Evolutionary conservation across 2,113 vertebrate species (phyloP).

Genomic region (Triplophysa dalaica): DNA sequence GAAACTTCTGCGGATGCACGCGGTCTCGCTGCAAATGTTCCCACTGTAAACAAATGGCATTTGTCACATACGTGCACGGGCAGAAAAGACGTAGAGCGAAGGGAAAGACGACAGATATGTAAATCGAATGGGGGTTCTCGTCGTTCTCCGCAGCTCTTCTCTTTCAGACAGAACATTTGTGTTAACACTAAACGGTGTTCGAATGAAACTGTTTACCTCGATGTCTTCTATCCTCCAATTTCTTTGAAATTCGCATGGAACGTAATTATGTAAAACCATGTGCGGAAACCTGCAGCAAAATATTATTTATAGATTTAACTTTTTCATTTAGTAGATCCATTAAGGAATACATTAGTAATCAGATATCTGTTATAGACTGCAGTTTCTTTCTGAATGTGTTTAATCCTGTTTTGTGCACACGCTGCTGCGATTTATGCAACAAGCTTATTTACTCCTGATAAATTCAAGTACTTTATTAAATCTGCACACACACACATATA

Average conservation of each 20-base stretch:
- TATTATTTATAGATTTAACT: background rate
- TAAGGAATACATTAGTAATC: background rate
- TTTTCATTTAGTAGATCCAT: background rate
- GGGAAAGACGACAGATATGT: background rate
- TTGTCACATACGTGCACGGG: background rate
- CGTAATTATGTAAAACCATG: background rate
- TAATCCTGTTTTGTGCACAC: too few species aligned
- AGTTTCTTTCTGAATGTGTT: too few species aligned
- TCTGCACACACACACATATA: too few species aligned
- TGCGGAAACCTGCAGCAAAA: background rate
- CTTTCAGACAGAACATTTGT: slow-evolving; percentile 3
- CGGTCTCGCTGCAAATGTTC: background rate
- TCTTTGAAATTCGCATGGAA: background rate
- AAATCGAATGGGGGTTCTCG: background rate
- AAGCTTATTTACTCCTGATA: too few species aligned
- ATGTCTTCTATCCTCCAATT: background rate
- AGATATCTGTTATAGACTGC: too few species aligned
- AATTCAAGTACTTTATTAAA: too few species aligned
- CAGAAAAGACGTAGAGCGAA: background rate
- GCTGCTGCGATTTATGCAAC: too few species aligned
- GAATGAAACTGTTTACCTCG: background rate
- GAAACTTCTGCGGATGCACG: background rate
- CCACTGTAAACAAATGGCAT: background rate
- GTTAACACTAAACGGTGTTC: background rate
- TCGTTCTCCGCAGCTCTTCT: background rate